phyloP scores from a whole-genome alignment of 2,888 invertebrate species.

The Sisyra nigra region DNA sequence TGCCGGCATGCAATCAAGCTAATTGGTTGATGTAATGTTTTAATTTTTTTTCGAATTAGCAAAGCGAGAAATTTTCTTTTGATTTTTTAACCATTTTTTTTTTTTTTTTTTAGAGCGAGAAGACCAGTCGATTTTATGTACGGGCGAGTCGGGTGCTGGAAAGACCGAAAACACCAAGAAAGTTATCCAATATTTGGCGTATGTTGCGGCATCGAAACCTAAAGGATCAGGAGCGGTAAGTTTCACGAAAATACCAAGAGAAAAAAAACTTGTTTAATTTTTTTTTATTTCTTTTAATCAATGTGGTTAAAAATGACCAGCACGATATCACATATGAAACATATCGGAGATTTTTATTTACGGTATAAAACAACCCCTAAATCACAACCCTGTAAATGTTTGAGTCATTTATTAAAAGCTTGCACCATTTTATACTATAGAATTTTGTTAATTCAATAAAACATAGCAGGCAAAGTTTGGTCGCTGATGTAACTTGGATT shows the following conservation, averaged over 20 bases:
- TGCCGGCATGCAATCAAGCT: too few relatives aligned
- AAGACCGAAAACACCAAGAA: slow-evolving; percentile 99
- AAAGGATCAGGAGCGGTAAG: slow-evolving; percentile 79
- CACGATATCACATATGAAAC: slow-evolving; percentile 6
- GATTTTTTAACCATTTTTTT: not conserved
- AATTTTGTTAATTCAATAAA: too few relatives aligned
- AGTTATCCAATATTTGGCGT: slow-evolving; percentile 99
- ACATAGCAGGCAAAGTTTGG: too few relatives aligned
- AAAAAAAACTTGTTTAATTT: not conserved
- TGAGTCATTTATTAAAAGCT: too few relatives aligned
- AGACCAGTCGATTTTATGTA: slow-evolving; percentile 98
- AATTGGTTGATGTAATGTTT: too few relatives aligned
- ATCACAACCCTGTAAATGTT: too few relatives aligned
- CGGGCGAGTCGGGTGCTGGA: slow-evolving; percentile 99
- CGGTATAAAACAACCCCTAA: not conserved
- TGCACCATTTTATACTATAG: too few relatives aligned
- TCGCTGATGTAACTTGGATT: too few relatives aligned
- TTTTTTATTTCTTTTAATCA: not conserved
- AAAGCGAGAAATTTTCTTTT: slow-evolving; percentile 2
- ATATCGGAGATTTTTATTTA: slow-evolving; percentile 2
- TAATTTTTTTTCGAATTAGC: slow-evolving; percentile 3
- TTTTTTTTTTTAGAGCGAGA: slow-evolving; percentile 68
- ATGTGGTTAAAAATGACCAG: not conserved
- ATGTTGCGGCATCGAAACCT: slow-evolving; percentile 95
- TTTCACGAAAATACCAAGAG: too few relatives aligned